Evolutionary conservation across 2,888 invertebrate genomes (phyloP), one percentile per base, ranked within the genome.

Genomic region (Vanessa cardui): DNA sequence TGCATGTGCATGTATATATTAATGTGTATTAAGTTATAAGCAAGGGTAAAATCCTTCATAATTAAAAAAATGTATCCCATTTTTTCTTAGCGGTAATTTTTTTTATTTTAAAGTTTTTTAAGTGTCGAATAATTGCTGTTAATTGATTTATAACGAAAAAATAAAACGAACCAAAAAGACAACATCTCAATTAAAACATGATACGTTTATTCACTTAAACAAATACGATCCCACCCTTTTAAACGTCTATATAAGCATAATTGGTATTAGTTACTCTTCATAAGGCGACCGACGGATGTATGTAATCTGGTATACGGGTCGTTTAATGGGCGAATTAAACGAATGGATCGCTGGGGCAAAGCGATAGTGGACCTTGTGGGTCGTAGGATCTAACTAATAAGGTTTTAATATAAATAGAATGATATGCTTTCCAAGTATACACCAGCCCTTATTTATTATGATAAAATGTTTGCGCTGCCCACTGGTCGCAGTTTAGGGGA

Each of bases 231-330:
- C 56, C 26, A 56, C 39, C 68, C 64, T 59, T 70, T 68, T 52
- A 60, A 64, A 72, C 58, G 70, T 70, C 68, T 72, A 66, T 56
- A 66, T 68, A 52, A 62, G 62, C 64, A 66, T 73, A 73, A 73
- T 73, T 73, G 73, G 72, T 73, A 70, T 72, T 72, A 71, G 70
- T 70, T 69, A 67, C 64, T 62, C 62, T 66, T 71, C 72, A 70
- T 69, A 69, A 67, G 62, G 63, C 62, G 69, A 70, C 58, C 72
- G 74, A 76, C 86, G 90, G 90, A 89, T 85, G 87, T 83, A 70
- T 76, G 83, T 87, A 87, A 90, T 89, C 87, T 85, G 80, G 81
- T 85, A 90, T 90, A 90, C 87, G 88, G 90, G 87, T 80, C 78
- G 77, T 79, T 81, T 85, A 89, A 89, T 88, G 82, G 76, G 74